phyloP scores from a whole-genome alignment of 2,797 vertebrate species.

The Siniperca scherzeri region DNA sequence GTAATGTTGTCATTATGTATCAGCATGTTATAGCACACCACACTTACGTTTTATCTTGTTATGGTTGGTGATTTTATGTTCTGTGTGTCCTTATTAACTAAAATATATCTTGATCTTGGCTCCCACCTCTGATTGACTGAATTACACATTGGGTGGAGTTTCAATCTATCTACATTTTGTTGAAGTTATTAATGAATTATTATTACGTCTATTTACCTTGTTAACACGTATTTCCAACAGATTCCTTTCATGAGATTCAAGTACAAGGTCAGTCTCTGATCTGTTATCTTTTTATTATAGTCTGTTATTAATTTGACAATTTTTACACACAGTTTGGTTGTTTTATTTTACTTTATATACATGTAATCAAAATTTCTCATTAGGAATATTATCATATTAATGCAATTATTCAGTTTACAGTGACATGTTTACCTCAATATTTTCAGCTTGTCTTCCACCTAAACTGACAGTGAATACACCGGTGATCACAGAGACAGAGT shows the following conservation, averaged over 20 bases:
- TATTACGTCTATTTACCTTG: fast-evolving
- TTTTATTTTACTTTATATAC: not conserved
- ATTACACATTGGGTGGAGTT: not conserved
- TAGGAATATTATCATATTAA: not conserved
- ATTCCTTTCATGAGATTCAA: constrained; percentile 14
- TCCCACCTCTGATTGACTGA: not conserved
- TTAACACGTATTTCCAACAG: constrained; percentile 24
- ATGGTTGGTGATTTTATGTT: not conserved
- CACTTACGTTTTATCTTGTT: not conserved
- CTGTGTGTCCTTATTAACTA: not conserved
- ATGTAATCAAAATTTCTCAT: not conserved
- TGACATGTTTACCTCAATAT: not conserved
- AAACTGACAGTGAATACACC: not conserved
- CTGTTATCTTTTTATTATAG: not conserved
- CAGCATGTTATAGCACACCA: not conserved
- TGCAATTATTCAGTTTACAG: not conserved
- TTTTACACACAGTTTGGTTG: not conserved
- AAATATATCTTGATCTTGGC: not conserved
- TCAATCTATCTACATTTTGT: not conserved
- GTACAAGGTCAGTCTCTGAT: constrained; percentile 46
- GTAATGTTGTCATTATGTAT: not conserved
- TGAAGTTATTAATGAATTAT: not conserved
- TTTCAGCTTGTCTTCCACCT: constrained; percentile 28
- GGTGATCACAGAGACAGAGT: constrained; percentile 43
- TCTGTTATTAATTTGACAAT: not conserved